Percentiles rank a stretch among this genome's conserved stretches.
These are phyloP conservation scores for Pristiophorus japonicus DNA, from an alignment of 2,113 vertebrate genomes.

Conservation along the genomic window DNA sequence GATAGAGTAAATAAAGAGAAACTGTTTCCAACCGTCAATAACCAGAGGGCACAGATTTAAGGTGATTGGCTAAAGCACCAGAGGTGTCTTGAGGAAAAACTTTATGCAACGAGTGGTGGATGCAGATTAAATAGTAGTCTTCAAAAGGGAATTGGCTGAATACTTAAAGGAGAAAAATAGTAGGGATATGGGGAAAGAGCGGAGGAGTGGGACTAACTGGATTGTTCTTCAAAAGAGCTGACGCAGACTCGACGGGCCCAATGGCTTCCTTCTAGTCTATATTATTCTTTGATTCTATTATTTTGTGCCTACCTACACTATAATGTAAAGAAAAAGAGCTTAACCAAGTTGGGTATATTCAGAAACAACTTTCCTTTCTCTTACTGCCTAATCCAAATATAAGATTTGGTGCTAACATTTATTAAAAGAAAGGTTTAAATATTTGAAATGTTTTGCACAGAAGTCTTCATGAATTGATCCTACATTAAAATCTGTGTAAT, in stretches of 20 bases:
- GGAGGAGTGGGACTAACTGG: neutral
- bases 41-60: neutral
- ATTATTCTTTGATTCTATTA: neutral
- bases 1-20: neutral
- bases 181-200: neutral
- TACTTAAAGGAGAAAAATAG: neutral
- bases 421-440: neutral
- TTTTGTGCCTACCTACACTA: neutral
- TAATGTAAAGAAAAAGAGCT: neutral
- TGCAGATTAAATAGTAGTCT: neutral
- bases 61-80: neutral
- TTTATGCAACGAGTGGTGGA: neutral
- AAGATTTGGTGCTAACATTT: neutral
- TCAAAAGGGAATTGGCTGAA: neutral
- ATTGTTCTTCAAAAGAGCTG: neutral
- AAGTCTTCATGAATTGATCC: neutral
- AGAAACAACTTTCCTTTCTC: neutral
- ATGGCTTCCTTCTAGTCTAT: neutral
- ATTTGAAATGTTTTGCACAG: neutral
- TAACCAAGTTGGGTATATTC: neutral
- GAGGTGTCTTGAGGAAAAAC: neutral
- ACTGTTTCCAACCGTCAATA: neutral
- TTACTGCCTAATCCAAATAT: neutral
- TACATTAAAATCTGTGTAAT: neutral
- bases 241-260: neutral